Evolutionary conservation across 2,113 vertebrate species (phyloP), one percentile per base, ranked within the genome.

Genomic region (Scortum barcoo): DNA sequence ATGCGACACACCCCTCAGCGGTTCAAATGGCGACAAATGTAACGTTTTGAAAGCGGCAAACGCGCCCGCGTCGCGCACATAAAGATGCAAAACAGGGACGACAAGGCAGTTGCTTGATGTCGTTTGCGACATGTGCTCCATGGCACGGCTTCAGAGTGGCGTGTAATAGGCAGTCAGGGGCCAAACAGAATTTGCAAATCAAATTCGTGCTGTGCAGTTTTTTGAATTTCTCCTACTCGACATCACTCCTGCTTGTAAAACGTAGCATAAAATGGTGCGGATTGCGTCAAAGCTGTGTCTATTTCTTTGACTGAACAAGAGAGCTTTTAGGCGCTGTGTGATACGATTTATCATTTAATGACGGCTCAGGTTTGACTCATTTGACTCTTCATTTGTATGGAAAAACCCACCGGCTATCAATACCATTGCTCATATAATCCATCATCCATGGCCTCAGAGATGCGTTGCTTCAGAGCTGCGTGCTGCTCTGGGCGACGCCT

Each of bases 361-460:
- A 78, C 38, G 65, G 66, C 57, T 83, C 53, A 78, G 74, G 79
- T 86, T 85, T 50, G 77, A 86, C 62, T 92, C 76, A 81, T 88
- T 86, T 74, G 78, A 79, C 79, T 91, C 71, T 51, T 89, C 67
- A 74, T 89, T 78, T 81, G 68, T 86, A 83, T 83, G 73, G 57
- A 74, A 69, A 91, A 83, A 53, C 42, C 81, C 72, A 79, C 38
- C 54, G 69, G 86, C 88, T 84, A 85, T 84, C 81, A 77, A 86
- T 86, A 88, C 67, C 76, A 71, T 67, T 74, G 54, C 78, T 87
- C 65, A 60, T 60, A 84, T 63, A 84, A 89, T 91, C 84, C 75
- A 88, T 88, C 89, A 89, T 76, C 76, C 73, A 28, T 6, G 46
- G 61, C 81, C 66, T 80, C 44, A 17, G 44, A 80, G 86, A 81